phyloP scores from a whole-genome alignment of 1,140 invertebrate genomes.

The Drosophila paulistorum region DNA sequence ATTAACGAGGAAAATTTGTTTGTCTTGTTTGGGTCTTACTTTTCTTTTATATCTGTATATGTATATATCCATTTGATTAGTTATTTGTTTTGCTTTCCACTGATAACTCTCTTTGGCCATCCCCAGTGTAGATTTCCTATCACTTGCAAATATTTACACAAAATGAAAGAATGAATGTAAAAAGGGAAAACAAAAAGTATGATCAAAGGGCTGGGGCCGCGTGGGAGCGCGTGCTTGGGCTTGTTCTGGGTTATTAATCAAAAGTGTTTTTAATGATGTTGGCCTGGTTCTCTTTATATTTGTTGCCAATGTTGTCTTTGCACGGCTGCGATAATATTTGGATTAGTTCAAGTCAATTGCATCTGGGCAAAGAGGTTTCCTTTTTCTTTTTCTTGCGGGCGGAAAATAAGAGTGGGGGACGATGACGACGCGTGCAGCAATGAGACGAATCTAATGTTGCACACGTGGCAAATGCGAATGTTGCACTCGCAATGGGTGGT shows the following conservation, averaged over 20 bases:
- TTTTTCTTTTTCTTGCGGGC: background rate
- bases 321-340: slow-evolving; percentile 76
- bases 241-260: slow-evolving; percentile 73
- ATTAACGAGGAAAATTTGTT: slow-evolving; percentile 30
- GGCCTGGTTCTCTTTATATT: slow-evolving; percentile 26
- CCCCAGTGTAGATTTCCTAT: slow-evolving; percentile 45
- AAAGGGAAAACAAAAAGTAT: slow-evolving; percentile 12
- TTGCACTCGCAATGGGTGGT: slow-evolving; percentile 60
- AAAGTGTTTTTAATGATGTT: slow-evolving; percentile 79
- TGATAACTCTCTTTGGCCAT: slow-evolving; percentile 46
- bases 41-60: slow-evolving; percentile 11
- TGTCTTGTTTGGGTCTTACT: slow-evolving; percentile 16
- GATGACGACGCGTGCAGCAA: slow-evolving; percentile 60
- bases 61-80: slow-evolving; percentile 45
- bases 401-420: too few species aligned
- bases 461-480: slow-evolving; percentile 61
- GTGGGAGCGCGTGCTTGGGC: slow-evolving; percentile 44
- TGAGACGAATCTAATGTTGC: slow-evolving; percentile 77
- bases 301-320: slow-evolving; percentile 58
- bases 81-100: slow-evolving; percentile 31
- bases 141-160: slow-evolving; percentile 69
- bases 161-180: slow-evolving; percentile 23
- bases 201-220: slow-evolving; percentile 64
- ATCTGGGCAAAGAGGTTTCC: slow-evolving; percentile 47
- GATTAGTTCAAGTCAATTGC: slow-evolving; percentile 82